phyloP scores from a whole-genome alignment of 2,888 invertebrate genomes.

The Strigamia maritima region DNA sequence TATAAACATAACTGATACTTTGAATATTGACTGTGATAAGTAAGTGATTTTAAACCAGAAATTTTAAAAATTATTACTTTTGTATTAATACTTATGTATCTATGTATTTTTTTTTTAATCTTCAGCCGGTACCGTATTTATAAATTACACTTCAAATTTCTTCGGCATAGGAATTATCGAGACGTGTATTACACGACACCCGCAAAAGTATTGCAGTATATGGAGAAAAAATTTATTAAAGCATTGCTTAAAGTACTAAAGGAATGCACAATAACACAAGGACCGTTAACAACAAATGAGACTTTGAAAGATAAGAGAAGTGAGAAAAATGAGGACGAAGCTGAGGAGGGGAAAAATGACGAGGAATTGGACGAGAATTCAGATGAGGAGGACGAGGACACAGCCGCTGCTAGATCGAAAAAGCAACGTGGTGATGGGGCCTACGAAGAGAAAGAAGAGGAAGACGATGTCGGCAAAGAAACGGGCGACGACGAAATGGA shows the following conservation, averaged over 20 bases:
- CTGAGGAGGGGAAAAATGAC: not conserved
- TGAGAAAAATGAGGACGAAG: not conserved
- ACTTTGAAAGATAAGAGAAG: not conserved
- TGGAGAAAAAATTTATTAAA: conserved; percentile 60
- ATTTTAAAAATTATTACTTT: not conserved
- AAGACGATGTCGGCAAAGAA: conserved; percentile 36
- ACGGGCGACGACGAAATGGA: conserved; percentile 58
- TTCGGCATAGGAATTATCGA: conserved; percentile 71
- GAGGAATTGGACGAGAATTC: conserved; percentile 21
- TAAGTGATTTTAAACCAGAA: not conserved
- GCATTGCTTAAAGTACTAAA: conserved; percentile 46
- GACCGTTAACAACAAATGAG: not conserved
- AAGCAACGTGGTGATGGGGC: conserved; percentile 43
- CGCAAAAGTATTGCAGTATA: conserved; percentile 65
- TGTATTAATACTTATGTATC: not conserved
- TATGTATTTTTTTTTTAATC: conserved; percentile 42
- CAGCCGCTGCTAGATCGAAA: conserved; percentile 46
- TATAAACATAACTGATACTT: conserved; percentile 55
- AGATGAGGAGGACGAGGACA: conserved; percentile 56
- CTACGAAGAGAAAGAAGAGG: conserved; percentile 41
- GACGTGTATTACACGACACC: conserved; percentile 70
- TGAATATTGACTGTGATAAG: not conserved
- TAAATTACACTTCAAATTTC: conserved; percentile 67
- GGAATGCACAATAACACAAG: conserved; percentile 43
- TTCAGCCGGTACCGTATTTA: conserved; percentile 60